These are phyloP conservation scores for Meiosimyza decipiens DNA, from an alignment of 2,888 invertebrate genomes.

Conservation along the genomic window DNA sequence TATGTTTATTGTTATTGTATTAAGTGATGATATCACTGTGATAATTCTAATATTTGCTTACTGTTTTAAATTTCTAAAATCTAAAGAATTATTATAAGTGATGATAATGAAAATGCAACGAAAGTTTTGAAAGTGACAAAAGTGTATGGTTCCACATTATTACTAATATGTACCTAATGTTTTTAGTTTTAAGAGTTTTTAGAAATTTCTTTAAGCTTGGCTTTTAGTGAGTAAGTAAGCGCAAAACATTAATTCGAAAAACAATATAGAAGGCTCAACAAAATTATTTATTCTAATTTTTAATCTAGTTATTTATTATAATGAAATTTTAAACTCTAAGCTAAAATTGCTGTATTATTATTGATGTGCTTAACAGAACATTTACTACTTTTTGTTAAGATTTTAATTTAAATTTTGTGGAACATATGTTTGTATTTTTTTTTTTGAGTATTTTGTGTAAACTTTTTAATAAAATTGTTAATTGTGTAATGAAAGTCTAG, in stretches of 20 bases:
- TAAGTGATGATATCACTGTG: conserved; percentile 48
- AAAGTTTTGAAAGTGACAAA: background rate
- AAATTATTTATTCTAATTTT: too few relatives aligned
- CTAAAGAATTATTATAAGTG: conserved; percentile 24
- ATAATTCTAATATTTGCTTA: conserved; percentile 41
- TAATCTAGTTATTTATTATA: too few relatives aligned
- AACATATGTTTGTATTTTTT: background rate
- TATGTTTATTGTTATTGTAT: conserved; percentile 11
- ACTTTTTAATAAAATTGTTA: background rate
- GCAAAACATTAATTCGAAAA: background rate
- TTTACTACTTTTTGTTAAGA: too few relatives aligned
- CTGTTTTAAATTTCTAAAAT: conserved; percentile 15
- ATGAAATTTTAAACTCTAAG: background rate
- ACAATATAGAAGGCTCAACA: too few relatives aligned
- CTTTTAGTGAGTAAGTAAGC: conserved; percentile 16
- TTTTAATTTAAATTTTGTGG: background rate
- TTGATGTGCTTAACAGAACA: background rate
- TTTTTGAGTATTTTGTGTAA: background rate
- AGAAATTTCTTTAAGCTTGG: conserved; percentile 5
- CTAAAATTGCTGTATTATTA: background rate
- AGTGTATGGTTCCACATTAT: too few relatives aligned
- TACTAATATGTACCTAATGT: too few relatives aligned
- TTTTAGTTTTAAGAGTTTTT: too few relatives aligned
- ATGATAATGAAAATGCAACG: background rate
- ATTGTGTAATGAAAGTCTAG: background rate